Conservation (phyloP, 1,140 invertebrate species). For the Ylistrum balloti region DNA sequence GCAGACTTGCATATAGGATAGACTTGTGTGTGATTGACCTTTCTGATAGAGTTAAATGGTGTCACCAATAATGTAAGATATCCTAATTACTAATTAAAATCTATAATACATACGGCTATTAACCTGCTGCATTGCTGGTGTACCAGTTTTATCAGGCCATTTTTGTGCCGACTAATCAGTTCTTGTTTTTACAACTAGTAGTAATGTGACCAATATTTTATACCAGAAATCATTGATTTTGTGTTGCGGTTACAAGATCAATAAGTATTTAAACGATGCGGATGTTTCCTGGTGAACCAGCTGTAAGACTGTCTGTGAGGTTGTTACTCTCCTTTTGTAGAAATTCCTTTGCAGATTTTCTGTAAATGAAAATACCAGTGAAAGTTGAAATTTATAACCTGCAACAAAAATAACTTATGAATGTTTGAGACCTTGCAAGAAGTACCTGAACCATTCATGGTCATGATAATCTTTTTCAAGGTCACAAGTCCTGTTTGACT, state of each 20-base stretch:
- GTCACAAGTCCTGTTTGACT: background rate
- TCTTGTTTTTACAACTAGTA: constrained; percentile 16
- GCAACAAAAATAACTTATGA: background rate
- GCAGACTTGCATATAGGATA: no score
- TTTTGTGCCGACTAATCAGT: constrained; percentile 21
- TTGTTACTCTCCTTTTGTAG: background rate
- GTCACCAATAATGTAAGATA: background rate
- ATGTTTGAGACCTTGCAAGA: no score
- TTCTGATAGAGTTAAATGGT: background rate
- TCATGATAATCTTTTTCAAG: background rate
- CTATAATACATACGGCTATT: background rate
- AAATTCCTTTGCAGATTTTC: background rate
- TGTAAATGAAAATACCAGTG: background rate
- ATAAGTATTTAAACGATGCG: constrained; percentile 39
- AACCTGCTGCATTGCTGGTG: background rate
- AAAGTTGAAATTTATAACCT: background rate
- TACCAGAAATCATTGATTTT: background rate
- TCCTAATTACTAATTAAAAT: background rate
- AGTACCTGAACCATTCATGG: no score
- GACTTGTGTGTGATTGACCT: no score
- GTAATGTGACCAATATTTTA: constrained; percentile 20
- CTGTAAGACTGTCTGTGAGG: background rate
- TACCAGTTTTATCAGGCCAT: background rate
- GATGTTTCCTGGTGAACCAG: background rate
- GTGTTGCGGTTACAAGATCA: background rate